Percentiles rank a stretch among this genome's conserved stretches.
phyloP scores from a whole-genome alignment of 1,140 invertebrate genomes.

The Lethocerus indicus region DNA sequence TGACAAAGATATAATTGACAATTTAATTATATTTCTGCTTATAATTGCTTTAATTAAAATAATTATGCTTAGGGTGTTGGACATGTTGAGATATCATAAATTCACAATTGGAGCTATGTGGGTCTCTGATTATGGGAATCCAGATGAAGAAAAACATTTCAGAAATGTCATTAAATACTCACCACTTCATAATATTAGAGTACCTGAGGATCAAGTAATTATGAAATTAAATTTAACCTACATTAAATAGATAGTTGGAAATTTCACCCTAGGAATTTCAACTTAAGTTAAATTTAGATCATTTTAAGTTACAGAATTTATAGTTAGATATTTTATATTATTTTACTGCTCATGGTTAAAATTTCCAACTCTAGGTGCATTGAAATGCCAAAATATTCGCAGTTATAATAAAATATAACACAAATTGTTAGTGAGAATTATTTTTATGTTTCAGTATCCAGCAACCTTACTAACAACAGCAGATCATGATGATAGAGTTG shows the following conservation, averaged over 20 bases:
- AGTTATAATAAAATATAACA: no score
- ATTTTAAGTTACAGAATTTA: no score
- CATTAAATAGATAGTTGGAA: no score
- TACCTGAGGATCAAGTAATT: slow-evolving; percentile 33
- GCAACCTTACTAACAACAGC: slow-evolving; percentile 80
- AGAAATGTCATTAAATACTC: slow-evolving; percentile 82
- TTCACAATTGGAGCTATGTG: slow-evolving; percentile 96
- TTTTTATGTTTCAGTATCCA: slow-evolving; percentile 54
- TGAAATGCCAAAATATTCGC: no score
- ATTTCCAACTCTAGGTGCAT: no score
- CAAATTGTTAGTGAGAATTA: no score
- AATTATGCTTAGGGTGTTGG: slow-evolving; percentile 65
- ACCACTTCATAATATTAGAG: slow-evolving; percentile 80
- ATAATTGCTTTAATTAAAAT: background rate
- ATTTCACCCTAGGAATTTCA: no score
- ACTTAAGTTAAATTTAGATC: no score
- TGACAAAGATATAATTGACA: background rate
- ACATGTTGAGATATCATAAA: slow-evolving; percentile 95
- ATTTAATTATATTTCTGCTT: background rate
- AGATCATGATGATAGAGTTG: slow-evolving; percentile 96
- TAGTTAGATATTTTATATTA: no score
- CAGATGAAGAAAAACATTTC: slow-evolving; percentile 78
- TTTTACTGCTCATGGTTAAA: no score
- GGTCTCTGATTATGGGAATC: slow-evolving; percentile 89
- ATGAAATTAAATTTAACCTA: no score